Evolutionary conservation across 2,113 vertebrate species (phyloP).

Genomic region (Myocastor coypus): DNA sequence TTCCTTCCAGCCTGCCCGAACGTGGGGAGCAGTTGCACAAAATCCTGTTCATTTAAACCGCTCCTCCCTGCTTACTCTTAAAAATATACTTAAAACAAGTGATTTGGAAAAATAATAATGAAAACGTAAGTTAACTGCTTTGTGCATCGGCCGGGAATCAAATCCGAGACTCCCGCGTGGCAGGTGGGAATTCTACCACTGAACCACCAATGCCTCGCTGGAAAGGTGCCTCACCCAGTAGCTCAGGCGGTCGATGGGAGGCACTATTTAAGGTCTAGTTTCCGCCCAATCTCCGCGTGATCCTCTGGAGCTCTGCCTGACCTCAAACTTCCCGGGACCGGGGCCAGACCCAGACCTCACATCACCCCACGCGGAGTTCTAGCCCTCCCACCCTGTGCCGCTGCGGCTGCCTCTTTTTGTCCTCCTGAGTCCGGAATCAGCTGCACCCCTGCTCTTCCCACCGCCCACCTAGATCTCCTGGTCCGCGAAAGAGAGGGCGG

Average conservation of each 20-base stretch:
- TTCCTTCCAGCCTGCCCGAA: background rate
- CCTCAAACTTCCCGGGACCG: fast-evolving
- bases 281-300: fast-evolving
- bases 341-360: no score
- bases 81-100: background rate
- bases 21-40: fast-evolving
- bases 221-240: fast-evolving
- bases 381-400: fast-evolving
- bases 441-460: background rate
- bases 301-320: no score
- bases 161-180: slow-evolving; percentile 74
- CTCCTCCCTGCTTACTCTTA: background rate
- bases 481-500: background rate
- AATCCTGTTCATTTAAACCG: background rate
- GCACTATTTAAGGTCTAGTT: fast-evolving
- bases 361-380: fast-evolving
- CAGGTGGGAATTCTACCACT: slow-evolving; percentile 68
- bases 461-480: background rate
- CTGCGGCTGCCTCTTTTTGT: background rate
- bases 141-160: background rate
- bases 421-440: background rate
- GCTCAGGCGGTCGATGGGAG: fast-evolving
- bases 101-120: background rate
- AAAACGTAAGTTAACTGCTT: fast-evolving
- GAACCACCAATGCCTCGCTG: background rate